Conservation (phyloP, 2,888 invertebrate genomes). For the Netelia virgata region DNA sequence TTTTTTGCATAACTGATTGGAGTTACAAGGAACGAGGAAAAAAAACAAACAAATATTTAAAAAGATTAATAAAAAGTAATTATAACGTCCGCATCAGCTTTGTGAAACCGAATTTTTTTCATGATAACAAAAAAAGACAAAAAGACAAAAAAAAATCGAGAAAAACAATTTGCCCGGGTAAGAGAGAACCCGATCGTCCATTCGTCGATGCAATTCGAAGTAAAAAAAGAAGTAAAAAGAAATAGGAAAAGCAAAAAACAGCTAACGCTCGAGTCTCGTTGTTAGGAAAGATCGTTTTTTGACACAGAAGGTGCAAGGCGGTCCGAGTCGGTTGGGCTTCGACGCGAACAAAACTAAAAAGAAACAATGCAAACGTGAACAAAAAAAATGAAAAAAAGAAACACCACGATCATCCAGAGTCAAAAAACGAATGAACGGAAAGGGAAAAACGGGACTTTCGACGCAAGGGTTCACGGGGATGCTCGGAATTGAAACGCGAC, state of each 20-base stretch:
- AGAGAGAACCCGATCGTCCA: conserved; percentile 56
- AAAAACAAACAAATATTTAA: conserved; percentile 13
- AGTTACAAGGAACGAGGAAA: conserved; percentile 14
- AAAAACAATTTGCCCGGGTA: conserved; percentile 38
- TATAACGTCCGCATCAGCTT: conserved; percentile 53
- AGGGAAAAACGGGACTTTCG: conserved; percentile 26
- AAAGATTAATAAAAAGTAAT: conserved; percentile 50
- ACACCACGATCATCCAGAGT: background rate
- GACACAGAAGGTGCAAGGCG: conserved; percentile 21
- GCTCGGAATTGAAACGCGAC: conserved; percentile 69
- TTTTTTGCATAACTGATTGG: conserved; percentile 60
- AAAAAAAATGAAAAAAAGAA: conserved; percentile 17
- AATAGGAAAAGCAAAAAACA: background rate
- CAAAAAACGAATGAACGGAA: background rate
- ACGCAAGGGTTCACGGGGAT: conserved; percentile 64
- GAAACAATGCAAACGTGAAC: conserved; percentile 13
- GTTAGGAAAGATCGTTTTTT: conserved; percentile 15
- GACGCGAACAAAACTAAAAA: background rate
- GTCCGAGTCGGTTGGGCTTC: background rate
- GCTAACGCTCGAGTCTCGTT: background rate
- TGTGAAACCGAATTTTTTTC: conserved; percentile 58
- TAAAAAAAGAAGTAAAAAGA: conserved; percentile 10
- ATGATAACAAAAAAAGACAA: conserved; percentile 44
- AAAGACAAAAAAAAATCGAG: conserved; percentile 29
- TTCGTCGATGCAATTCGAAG: conserved; percentile 51